A percentile compares a stretch with the other conserved stretches of the same genome.
Evolutionary conservation across 1,140 invertebrate species (phyloP).

Genomic region (Ips typographus): DNA sequence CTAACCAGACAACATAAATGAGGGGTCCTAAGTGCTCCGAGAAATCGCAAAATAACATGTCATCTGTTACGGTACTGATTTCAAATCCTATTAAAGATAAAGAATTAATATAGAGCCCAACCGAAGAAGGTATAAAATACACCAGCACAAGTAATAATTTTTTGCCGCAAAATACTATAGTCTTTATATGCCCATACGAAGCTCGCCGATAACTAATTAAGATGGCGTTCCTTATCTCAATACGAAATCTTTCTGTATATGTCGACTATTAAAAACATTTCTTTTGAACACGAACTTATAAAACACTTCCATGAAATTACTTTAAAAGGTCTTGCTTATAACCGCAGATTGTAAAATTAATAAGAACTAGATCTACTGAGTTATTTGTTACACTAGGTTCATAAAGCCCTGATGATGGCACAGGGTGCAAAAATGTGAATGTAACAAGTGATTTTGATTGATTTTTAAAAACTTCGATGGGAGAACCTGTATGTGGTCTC

Average conservation of each 20-base stretch:
- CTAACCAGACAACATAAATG: not conserved
- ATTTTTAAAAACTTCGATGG: too few relatives aligned
- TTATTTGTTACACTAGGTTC: too few relatives aligned
- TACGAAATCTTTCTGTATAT: slow-evolving; percentile 24
- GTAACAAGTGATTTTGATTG: too few relatives aligned
- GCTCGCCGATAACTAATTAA: slow-evolving; percentile 27
- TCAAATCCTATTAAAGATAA: slow-evolving; percentile 18
- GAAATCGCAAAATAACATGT: not conserved
- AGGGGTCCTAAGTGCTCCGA: not conserved
- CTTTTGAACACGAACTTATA: slow-evolving; percentile 3
- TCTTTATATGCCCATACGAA: slow-evolving; percentile 13
- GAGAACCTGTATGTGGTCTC: too few relatives aligned
- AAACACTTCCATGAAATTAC: too few relatives aligned
- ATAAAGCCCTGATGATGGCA: too few relatives aligned
- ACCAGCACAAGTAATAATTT: slow-evolving; percentile 13
- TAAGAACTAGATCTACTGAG: too few relatives aligned
- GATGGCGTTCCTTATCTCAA: slow-evolving; percentile 24
- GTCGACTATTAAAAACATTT: slow-evolving; percentile 26
- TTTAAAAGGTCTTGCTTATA: too few relatives aligned
- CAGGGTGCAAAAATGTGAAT: too few relatives aligned
- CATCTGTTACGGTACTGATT: not conserved
- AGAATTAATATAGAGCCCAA: slow-evolving; percentile 11
- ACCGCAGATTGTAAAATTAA: too few relatives aligned
- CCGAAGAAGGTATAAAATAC: slow-evolving; percentile 8
- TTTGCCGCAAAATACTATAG: slow-evolving; percentile 7